Percentiles rank a stretch among this genome's conserved stretches.
phyloP scores from a whole-genome alignment of 2,113 vertebrate genomes.

The Polypterus bichir region DNA sequence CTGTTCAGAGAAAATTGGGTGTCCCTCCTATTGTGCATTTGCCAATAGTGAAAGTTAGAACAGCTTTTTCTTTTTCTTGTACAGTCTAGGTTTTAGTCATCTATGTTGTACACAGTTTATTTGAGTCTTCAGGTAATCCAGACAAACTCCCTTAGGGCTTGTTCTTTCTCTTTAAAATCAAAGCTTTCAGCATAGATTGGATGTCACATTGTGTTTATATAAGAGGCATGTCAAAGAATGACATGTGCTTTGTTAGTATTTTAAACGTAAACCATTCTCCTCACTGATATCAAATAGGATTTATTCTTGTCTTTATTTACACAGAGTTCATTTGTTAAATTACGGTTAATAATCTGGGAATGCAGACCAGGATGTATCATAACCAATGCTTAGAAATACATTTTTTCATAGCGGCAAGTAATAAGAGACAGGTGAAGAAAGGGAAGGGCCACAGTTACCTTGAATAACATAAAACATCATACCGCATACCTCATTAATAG shows the following conservation, averaged over 20 bases:
- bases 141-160: conserved; percentile 1
- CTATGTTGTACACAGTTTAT: no score
- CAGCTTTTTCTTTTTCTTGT: background rate
- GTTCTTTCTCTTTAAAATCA: conserved; percentile 4
- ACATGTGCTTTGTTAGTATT: background rate
- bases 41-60: background rate
- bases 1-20: background rate
- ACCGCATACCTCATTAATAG: no score
- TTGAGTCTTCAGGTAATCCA: background rate
- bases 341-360: background rate
- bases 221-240: background rate
- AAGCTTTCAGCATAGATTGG: conserved; percentile 4
- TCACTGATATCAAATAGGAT: background rate
- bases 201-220: background rate
- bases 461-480: no score
- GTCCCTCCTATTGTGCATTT: background rate
- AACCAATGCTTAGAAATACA: background rate
- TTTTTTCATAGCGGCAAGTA: background rate
- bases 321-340: background rate
- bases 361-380: background rate
- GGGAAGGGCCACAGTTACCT: no score
- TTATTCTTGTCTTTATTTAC: background rate
- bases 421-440: background rate
- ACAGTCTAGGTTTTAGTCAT: no score
- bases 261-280: background rate